These are phyloP conservation scores for Heteromormyrus szaboi DNA, from an alignment of 2,797 vertebrate species.

Conservation along the genomic window DNA sequence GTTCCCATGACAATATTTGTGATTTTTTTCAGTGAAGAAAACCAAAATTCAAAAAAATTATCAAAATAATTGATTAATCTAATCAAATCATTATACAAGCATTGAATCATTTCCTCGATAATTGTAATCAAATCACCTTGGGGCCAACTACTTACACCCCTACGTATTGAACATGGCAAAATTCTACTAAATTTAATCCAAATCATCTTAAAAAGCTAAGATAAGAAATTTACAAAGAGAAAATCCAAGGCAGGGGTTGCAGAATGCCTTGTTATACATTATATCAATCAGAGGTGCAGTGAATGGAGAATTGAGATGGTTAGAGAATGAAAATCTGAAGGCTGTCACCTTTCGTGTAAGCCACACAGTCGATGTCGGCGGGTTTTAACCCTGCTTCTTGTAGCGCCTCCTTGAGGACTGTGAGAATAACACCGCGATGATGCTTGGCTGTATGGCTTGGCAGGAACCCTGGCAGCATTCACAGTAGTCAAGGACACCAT, in stretches of 20 bases:
- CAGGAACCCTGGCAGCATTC: conserved; percentile 67
- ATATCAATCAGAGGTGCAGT: background rate
- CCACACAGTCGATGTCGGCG: conserved; percentile 76
- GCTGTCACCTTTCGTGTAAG: conserved; percentile 77
- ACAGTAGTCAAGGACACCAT: background rate
- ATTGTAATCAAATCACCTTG: background rate
- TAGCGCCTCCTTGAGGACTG: conserved; percentile 74
- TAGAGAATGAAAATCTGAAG: background rate
- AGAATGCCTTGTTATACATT: background rate
- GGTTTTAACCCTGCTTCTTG: conserved; percentile 68
- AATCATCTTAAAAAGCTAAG: background rate
- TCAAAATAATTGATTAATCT: background rate
- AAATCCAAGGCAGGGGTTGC: background rate
- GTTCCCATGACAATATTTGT: background rate
- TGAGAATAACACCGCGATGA: conserved; percentile 74
- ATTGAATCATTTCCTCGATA: background rate
- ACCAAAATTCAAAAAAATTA: too few relatives aligned
- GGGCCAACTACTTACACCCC: background rate
- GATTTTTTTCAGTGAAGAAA: too few relatives aligned
- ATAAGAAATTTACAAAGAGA: background rate
- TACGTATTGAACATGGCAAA: background rate
- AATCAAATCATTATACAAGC: background rate
- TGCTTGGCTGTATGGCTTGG: conserved; percentile 82
- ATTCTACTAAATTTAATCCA: background rate
- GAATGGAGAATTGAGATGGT: background rate